These are phyloP conservation scores for Macquaria ambigua DNA, from an alignment of 2,113 vertebrate genomes.

Conservation along the genomic window DNA sequence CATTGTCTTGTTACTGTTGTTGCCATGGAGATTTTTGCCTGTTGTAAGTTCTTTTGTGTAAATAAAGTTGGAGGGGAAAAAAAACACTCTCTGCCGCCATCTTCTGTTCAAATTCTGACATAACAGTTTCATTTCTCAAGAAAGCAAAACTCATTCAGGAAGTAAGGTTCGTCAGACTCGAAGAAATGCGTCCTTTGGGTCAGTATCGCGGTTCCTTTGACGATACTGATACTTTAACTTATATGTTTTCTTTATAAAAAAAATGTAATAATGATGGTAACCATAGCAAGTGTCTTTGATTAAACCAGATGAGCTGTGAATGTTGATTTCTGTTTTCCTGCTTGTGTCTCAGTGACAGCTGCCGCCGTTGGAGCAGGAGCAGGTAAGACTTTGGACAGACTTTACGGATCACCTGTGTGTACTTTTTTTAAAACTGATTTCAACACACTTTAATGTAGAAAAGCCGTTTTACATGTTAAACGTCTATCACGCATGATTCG, in stretches of 20 bases:
- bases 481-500: too few relatives aligned
- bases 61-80: too few relatives aligned
- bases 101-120: too few relatives aligned
- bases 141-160: too few relatives aligned
- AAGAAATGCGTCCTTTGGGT: neutral
- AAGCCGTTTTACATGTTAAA: neutral
- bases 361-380: neutral
- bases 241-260: too few relatives aligned
- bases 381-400: slow-evolving; percentile 25
- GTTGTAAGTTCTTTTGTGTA: too few relatives aligned
- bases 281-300: neutral
- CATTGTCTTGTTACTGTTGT: too few relatives aligned
- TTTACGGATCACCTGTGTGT: neutral
- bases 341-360: slow-evolving; percentile 11
- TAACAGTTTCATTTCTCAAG: too few relatives aligned
- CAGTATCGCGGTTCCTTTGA: neutral
- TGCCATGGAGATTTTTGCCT: too few relatives aligned
- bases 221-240: neutral
- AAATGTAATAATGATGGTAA: neutral
- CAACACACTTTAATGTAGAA: neutral
- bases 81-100: too few relatives aligned
- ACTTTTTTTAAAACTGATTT: neutral
- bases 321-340: neutral
- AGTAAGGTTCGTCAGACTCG: too few relatives aligned
- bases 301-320: neutral